These are phyloP conservation scores for Taphrorychus bicolor DNA, from an alignment of 2,888 invertebrate species.

Conservation along the genomic window DNA sequence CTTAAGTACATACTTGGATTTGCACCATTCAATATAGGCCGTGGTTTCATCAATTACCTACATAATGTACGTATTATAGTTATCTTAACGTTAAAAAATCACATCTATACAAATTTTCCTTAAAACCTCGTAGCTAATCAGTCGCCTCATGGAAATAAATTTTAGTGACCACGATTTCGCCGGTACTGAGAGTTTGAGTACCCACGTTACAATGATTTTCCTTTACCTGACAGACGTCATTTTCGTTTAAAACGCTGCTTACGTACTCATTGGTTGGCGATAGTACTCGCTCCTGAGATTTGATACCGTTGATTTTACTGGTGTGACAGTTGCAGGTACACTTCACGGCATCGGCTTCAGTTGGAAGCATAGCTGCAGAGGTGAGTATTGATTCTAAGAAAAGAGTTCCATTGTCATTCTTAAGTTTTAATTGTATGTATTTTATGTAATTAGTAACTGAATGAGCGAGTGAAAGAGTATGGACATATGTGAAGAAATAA, in stretches of 20 bases:
- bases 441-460: too few relatives aligned
- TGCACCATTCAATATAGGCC: too few relatives aligned
- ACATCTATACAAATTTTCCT: neutral
- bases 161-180: constrained; percentile 90
- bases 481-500: too few relatives aligned
- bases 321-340: constrained; percentile 64
- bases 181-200: constrained; percentile 88
- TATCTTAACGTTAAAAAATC: neutral
- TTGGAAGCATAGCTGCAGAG: constrained; percentile 74
- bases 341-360: constrained; percentile 60
- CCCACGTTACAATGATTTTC: constrained; percentile 65
- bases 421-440: neutral
- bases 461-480: too few relatives aligned
- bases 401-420: neutral
- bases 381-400: constrained; percentile 77
- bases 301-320: constrained; percentile 47
- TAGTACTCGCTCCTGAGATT: constrained; percentile 51
- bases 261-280: constrained; percentile 55
- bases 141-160: constrained; percentile 64
- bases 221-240: constrained; percentile 60
- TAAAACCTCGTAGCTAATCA: neutral
- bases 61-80: neutral
- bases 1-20: too few relatives aligned
- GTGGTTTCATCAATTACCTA: neutral
- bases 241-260: constrained; percentile 45